Base-by-base conservation (phyloP, 2,888 invertebrate genomes). In the Pyrocoelia pectoralis region DNA sequence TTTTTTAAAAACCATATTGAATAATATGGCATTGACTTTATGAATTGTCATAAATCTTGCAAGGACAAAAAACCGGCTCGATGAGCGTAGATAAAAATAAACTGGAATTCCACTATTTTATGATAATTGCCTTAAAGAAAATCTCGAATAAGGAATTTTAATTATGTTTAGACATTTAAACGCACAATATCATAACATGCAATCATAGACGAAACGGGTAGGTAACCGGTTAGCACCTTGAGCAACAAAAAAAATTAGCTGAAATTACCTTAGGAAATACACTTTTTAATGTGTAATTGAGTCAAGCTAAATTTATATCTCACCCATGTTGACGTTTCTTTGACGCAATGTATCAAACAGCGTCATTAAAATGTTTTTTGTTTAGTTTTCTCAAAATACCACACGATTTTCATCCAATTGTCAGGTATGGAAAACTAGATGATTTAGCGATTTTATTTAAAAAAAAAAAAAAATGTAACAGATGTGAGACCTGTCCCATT, bases 71-170 rank as follows among this genome's bases (percentile, higher is more conserved):
- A 52, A 29, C 52, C 52, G 52, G 52, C 33, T 52, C 33, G 33
- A 52, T 52, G 52, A 28, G 17, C 29, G 52, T 12, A 48, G 55
- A 41, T 49, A 56, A 57, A 57, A 43, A 57, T 48, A 56, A 56
- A 56, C 49, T 40, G 57, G 19, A 57, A 50, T 57, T 57, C 51
- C 51, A 51, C 51, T 18, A 57, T 57, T 57, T 51, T 57, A 57
- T 57, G 51, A 28, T 57, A 57, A 57, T 49, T 57, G 38, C 38
- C 15, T 48, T 24, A 51, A 38, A 38, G 41, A 57, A 40, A 57
- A 57, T 51, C 43, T 51, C 57, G 41, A 51, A 29, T 40, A 14
- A 51, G 57, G 57, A 57, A 57, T 57, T 57, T 57, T 57, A 57
- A 57, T 57, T 57, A 57, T 33, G 38, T 12, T 57, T 51, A 40